A percentile compares a stretch with the other conserved stretches of the same genome.
Conservation (phyloP, 2,113 vertebrate species). For the Ascaphus truei region DNA sequence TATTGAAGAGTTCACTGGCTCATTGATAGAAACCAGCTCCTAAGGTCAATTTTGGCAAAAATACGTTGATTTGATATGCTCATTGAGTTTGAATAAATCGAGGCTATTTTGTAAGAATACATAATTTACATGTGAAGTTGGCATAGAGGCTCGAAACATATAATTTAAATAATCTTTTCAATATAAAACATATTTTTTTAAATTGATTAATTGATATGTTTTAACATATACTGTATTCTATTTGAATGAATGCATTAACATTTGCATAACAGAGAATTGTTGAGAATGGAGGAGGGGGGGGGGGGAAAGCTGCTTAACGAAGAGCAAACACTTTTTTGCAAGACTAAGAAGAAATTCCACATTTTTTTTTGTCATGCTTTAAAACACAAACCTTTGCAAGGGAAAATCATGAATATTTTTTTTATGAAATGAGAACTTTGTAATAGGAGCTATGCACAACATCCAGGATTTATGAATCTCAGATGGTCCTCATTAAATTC, state of each 20-base stretch:
- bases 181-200: background rate
- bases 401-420: background rate
- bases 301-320: slow-evolving; percentile 1
- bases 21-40: slow-evolving; percentile 16
- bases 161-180: slow-evolving; percentile 6
- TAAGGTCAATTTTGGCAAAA: background rate
- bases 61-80: slow-evolving; percentile 10
- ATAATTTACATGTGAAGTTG: background rate
- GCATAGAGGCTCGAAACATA: background rate
- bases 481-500: background rate
- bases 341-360: slow-evolving; percentile 1
- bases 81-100: background rate
- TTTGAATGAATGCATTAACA: slow-evolving; percentile 16
- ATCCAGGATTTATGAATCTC: background rate
- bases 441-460: background rate
- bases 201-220: slow-evolving; percentile 11
- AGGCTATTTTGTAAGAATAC: background rate
- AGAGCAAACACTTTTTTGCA: slow-evolving; percentile 10
- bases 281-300: background rate
- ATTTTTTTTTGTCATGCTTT: background rate
- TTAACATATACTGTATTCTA: background rate
- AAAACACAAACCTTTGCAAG: background rate
- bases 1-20: too few species aligned
- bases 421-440: slow-evolving; percentile 10
- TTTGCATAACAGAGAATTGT: background rate